Evolutionary conservation across 2,797 vertebrate species (phyloP), one percentile per base, ranked within the genome.

Genomic region (Argyrosomus regius): DNA sequence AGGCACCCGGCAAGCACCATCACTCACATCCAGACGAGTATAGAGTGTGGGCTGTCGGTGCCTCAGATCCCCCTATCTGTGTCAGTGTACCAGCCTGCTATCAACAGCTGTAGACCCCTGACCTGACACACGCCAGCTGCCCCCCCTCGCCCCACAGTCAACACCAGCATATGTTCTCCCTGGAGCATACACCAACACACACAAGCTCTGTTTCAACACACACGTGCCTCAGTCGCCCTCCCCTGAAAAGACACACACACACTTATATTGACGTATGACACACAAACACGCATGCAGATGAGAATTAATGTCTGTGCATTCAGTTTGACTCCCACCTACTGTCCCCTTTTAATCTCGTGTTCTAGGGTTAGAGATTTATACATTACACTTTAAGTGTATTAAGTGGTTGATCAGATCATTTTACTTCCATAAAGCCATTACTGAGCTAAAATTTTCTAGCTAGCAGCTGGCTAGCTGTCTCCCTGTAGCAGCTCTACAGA

Each of bases 51-150:
- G 83, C 61, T 67, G 78, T 69, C 46, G 62, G 52, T 72, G 70
- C 63, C 78, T 87, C 87, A 87, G 87, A 89, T 86, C 87, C 87
- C 93, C 93, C 91, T 88, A 88, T 81, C 92, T 88, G 87, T 87
- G 74, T 93, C 84, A 80, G 74, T 83, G 80, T 87, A 88, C 69
- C 91, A 89, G 91, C 86, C 84, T 85, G 87, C 90, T 89, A 91
- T 88, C 89, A 93, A 92, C 93, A 95, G 94, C 93, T 94, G 94
- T 75, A 94, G 91, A 94, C 91, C 92, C 88, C 89, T 95, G 94
- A 95, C 94, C 94, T 72, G 88, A 83, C 94, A 96, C 94, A 93
- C 92, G 92, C 94, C 91, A 89, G 87, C 84, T 87, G 83, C 81
- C 82, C 87, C 87, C 26, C 81, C 54, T 1, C 20, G 9, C 67